A percentile compares a stretch with the other conserved stretches of the same genome.
These are phyloP conservation scores for Drosophila grimshawi DNA, from an alignment of 1,140 invertebrate species.

Conservation along the genomic window DNA sequence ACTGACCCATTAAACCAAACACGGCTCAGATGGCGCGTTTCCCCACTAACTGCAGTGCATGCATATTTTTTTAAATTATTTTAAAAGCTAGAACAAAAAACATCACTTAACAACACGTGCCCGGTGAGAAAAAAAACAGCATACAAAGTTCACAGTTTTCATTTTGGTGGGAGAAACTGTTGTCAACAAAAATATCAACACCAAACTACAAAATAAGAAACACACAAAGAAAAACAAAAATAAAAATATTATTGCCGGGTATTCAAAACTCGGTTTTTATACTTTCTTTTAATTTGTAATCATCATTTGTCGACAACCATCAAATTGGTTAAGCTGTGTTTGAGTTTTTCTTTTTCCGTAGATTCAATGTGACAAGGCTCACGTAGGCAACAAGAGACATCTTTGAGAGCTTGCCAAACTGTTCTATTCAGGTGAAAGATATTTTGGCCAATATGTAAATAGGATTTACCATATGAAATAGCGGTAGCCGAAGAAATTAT, in stretches of 20 bases:
- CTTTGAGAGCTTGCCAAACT: too few species aligned
- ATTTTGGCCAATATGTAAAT: too few species aligned
- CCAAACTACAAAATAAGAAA: slow-evolving; percentile 5
- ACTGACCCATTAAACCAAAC: slow-evolving; percentile 41
- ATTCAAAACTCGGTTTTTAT: not conserved
- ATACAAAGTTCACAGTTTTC: slow-evolving; percentile 12
- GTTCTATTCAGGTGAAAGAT: too few species aligned
- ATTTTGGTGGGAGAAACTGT: slow-evolving; percentile 27
- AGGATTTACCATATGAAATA: too few species aligned
- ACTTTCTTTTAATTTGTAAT: slow-evolving; percentile 51
- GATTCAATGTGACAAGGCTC: slow-evolving; percentile 16
- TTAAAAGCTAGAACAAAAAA: slow-evolving; percentile 16
- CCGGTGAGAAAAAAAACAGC: slow-evolving; percentile 3
- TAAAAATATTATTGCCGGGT: slow-evolving; percentile 2
- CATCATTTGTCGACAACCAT: slow-evolving; percentile 18
- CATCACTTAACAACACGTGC: slow-evolving; percentile 33
- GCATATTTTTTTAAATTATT: slow-evolving; percentile 38
- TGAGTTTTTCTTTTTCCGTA: not conserved
- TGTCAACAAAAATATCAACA: slow-evolving; percentile 17
- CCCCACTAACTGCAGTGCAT: slow-evolving; percentile 34
- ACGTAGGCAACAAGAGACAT: slow-evolving; percentile 26
- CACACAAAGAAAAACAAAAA: not conserved
- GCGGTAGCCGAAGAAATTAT: too few species aligned
- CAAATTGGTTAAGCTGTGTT: slow-evolving; percentile 8
- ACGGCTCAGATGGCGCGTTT: slow-evolving; percentile 35